phyloP scores from a whole-genome alignment of 2,113 vertebrate genomes.

The Rhadina sibilatrix region DNA sequence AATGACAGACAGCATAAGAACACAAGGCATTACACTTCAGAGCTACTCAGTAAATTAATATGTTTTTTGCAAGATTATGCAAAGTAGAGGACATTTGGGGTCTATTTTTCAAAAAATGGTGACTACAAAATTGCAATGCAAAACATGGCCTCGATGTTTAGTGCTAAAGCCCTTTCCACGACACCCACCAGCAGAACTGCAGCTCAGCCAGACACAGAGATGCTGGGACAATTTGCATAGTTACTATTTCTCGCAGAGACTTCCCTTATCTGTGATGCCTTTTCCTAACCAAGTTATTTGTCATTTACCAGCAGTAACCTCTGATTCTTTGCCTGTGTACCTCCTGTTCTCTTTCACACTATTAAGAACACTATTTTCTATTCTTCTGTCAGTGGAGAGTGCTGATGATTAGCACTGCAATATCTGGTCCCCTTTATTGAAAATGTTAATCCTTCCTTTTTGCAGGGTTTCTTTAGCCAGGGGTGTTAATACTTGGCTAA shows the following conservation, averaged over 20 bases:
- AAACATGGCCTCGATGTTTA: background rate
- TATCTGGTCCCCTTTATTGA: constrained; percentile 47
- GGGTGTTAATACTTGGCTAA: constrained; percentile 63
- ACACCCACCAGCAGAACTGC: background rate
- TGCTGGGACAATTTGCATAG: background rate
- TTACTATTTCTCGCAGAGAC: background rate
- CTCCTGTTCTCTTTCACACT: constrained; percentile 37
- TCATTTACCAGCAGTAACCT: constrained; percentile 22
- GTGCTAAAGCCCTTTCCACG: background rate
- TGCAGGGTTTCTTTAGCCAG: constrained; percentile 45
- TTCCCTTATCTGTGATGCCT: constrained; percentile 5
- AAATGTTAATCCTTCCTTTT: constrained; percentile 64
- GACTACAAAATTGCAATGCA: background rate
- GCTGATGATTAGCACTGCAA: constrained; percentile 38
- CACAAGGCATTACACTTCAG: background rate
- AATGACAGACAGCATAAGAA: background rate
- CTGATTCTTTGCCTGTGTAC: constrained; percentile 6
- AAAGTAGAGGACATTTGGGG: background rate
- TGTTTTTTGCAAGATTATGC: background rate
- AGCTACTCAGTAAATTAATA: background rate
- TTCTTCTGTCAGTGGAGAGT: constrained; percentile 8
- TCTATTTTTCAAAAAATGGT: background rate
- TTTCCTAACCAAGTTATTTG: constrained; percentile 36
- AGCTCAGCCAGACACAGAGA: background rate
- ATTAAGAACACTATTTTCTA: constrained; percentile 53